Base-by-base conservation (phyloP, 2,797 vertebrate species). In the Crenuchus spilurus region DNA sequence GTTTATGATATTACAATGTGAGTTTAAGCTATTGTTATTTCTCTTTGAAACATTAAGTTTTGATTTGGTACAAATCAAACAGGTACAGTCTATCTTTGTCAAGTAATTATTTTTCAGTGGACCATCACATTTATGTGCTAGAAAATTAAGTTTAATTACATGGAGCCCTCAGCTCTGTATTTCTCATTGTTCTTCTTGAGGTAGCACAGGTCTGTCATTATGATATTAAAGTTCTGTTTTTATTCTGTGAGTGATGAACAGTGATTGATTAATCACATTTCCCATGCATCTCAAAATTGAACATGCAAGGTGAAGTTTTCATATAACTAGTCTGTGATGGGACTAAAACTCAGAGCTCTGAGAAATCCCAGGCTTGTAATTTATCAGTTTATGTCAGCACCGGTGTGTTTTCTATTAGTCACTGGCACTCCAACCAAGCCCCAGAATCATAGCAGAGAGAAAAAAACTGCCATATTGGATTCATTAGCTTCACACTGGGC, bases 401-500 rank as follows among this genome's bases (percentile, higher is more conserved):
- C 46, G 44, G 51, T 72, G 46, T 71, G 62, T 54, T 61, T 72
- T 63, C 48, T 68, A 61, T 72, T 70, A 75, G 80, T 70, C 54
- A 72, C 76, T 88, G 78, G 70, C 42, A 35, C 72, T 58, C 42
- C 55, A 61, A 83, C 65, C 72, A 52, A 33, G 41, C 62, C 67
- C 49, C 55, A 37, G 54, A 79, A 78, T 79, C 74, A 74, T 72
- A 78, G 69, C 30, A 63, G 35, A 64, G 68, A 44, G 48, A 14
- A 69, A 41, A 75, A 65, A 48, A 3, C 6, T 48, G 65, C n/a
- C 77, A 82, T 71, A 69, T 73, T 85, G 81, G 81, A 84, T 77
- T 80, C 65, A 85, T 87, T 83, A 84, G 26, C 44, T 49, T 42
- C 84, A 76, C 74, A 76, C 41, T 69, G n/a, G 54, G 30, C 44